Evolutionary conservation across 2,888 invertebrate species (phyloP), one percentile per base, ranked within the genome.

Genomic region (Leucophora obtusa): DNA sequence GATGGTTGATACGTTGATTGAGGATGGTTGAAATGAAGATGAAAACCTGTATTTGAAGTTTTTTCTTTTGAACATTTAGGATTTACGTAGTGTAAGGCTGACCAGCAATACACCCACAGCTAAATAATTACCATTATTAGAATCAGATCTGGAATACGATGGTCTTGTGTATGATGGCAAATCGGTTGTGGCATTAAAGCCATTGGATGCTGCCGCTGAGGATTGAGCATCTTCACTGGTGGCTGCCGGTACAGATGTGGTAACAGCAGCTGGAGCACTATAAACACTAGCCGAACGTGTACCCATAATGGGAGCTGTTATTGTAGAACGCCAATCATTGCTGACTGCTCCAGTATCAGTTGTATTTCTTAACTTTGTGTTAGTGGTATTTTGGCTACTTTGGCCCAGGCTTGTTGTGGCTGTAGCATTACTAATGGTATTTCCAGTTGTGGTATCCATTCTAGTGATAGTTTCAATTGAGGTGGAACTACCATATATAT

Each of bases 91-190:
- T 83, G 88, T 88, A 79, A 88, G 84, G 84, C 88, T 88, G 85
- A 88, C 88, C 83, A 88, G 85, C 79, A 88, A 85, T 72, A 88
- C 88, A 85, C 88, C 88, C 80, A 88, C 87, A 53, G 88, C 88
- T 82, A 88, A 85, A 88, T 88, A 88, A 88, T 88, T 88, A 88
- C 88, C 88, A 85, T 88, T 88, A 88, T 88, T 89, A 86, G 28
- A 28, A 28, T 89, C 89, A 86, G 89, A 89, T 68, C 89, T 88
- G 68, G 89, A 86, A 83, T 88, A 89, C 63, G 87, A 87, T 82
- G 88, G 88, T 58, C 88, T 85, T 35, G 88, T 88, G 60, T 88
- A 88, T 51, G 88, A 86, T 69, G 89, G 86, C 84, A 89, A 82
- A 43, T 89, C 89, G 60, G 85, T 85, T 72, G 86, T 82, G 75